These are phyloP conservation scores for Hemiscyllium ocellatum DNA, from an alignment of 2,113 vertebrate genomes.

Conservation along the genomic window DNA sequence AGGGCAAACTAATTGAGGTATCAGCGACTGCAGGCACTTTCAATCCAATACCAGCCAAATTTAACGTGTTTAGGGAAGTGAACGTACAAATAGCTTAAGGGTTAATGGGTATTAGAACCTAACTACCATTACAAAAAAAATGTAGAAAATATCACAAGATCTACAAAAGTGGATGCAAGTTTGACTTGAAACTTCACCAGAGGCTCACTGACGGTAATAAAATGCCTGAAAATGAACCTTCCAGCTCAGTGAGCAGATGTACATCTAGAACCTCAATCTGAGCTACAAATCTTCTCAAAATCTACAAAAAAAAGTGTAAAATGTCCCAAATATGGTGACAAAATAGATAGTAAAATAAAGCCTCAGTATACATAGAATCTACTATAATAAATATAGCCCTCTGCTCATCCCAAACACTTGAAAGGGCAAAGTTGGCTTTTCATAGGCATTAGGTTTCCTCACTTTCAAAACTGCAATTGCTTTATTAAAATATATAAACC, in stretches of 20 bases:
- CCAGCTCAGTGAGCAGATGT: too few species aligned
- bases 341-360: neutral
- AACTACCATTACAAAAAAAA: too few species aligned
- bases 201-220: too few species aligned
- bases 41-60: neutral
- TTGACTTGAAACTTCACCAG: too few species aligned
- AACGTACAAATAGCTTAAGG: neutral
- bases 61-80: neutral
- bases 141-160: too few species aligned
- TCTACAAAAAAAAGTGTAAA: neutral
- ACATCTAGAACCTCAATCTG: too few species aligned
- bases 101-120: neutral
- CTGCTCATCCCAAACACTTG: neutral
- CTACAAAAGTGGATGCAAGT: too few species aligned
- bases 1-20: neutral
- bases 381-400: neutral
- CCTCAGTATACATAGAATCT: neutral
- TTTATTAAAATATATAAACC: neutral
- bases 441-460: neutral
- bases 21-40: neutral
- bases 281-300: neutral
- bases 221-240: too few species aligned
- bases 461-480: neutral
- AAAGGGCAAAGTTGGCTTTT: neutral
- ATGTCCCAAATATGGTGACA: neutral